These are phyloP conservation scores for Aulostomus chinensis DNA, from an alignment of 2,797 vertebrate species.

Conservation along the genomic window DNA sequence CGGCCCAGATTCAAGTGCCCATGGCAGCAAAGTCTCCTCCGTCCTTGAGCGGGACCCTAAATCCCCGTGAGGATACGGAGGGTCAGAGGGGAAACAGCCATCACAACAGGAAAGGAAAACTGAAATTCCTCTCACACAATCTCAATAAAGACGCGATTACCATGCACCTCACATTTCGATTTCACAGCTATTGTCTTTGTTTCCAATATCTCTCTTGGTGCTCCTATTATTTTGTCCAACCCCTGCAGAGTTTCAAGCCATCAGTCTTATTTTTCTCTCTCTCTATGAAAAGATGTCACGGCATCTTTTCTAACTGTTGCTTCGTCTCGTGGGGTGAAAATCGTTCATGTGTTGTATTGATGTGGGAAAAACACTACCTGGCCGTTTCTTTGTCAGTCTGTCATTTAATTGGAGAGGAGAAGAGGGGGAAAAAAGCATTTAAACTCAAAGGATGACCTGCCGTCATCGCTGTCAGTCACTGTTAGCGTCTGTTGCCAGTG, in stretches of 20 bases:
- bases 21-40: slow-evolving; percentile 14
- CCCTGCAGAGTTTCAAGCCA: slow-evolving; percentile 19
- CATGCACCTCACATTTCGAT: too few relatives aligned
- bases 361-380: slow-evolving; percentile 20
- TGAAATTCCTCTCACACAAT: too few relatives aligned
- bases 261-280: too few relatives aligned
- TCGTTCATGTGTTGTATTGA: slow-evolving; percentile 24
- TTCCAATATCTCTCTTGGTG: not conserved
- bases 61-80: slow-evolving; percentile 14
- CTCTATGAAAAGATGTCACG: slow-evolving; percentile 18
- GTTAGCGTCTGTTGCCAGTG: slow-evolving; percentile 9
- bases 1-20: slow-evolving; percentile 28
- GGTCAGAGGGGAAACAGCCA: not conserved
- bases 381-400: slow-evolving; percentile 34
- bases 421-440: slow-evolving; percentile 1
- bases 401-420: slow-evolving; percentile 27
- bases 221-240: slow-evolving; percentile 5
- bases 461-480: slow-evolving; percentile 41
- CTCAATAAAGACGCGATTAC: too few relatives aligned
- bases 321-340: slow-evolving; percentile 11
- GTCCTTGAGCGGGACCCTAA: slow-evolving; percentile 49
- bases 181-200: not conserved
- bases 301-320: slow-evolving; percentile 13
- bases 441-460: slow-evolving; percentile 31
- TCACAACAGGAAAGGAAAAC: slow-evolving; percentile 3